phyloP scores from a whole-genome alignment of 2,888 invertebrate species.

The Argynnis bischoffii region DNA sequence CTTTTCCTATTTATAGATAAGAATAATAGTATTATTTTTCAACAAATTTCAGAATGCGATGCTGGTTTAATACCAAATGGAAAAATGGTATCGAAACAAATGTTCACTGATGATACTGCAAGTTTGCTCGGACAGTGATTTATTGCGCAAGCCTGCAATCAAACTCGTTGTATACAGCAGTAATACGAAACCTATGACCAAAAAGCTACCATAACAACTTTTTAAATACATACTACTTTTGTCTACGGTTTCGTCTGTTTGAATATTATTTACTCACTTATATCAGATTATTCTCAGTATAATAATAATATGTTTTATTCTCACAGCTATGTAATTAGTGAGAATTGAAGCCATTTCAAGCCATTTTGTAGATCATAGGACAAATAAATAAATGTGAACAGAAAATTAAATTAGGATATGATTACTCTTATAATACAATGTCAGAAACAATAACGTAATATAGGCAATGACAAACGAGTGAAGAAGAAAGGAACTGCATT shows the following conservation, averaged over 20 bases:
- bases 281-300: no score
- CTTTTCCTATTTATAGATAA: neutral
- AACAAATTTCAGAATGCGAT: neutral
- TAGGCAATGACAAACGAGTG: no score
- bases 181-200: constrained; percentile 24
- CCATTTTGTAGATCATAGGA: no score
- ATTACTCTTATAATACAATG: no score
- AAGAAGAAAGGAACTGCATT: no score
- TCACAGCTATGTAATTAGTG: no score
- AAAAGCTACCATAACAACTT: constrained; percentile 2
- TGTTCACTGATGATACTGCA: constrained; percentile 37
- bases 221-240: neutral
- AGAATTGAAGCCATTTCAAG: no score
- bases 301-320: no score
- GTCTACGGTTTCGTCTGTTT: neutral
- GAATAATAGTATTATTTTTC: no score
- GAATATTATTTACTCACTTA: neutral
- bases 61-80: constrained; percentile 20
- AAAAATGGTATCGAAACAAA: constrained; percentile 35
- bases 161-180: constrained; percentile 19
- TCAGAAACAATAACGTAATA: no score
- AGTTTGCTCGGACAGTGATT: constrained; percentile 36
- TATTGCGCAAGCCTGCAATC: constrained; percentile 29
- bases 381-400: no score
- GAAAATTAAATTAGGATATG: no score